phyloP scores from a whole-genome alignment of 2,888 invertebrate genomes.

The Bruchidius siliquastri region DNA sequence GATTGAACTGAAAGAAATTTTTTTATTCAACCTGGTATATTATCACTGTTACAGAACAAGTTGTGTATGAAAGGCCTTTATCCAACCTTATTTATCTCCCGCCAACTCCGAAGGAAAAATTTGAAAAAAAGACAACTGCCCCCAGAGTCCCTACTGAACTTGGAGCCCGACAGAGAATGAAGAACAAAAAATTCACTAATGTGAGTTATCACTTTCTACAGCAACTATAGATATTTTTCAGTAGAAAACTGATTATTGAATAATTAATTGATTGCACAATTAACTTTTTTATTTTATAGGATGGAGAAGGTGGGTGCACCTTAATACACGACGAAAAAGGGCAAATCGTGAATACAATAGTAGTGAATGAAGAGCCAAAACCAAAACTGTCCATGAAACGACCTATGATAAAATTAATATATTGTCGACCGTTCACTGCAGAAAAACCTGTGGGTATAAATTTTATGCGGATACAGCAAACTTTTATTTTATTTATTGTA shows the following conservation, averaged over 20 bases:
- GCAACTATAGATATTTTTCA: no score
- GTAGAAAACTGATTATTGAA: no score
- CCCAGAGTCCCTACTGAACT: constrained; percentile 15
- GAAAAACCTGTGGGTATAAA: constrained; percentile 53
- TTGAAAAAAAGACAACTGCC: constrained; percentile 10
- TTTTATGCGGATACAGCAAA: not conserved
- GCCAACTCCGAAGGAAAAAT: constrained; percentile 28
- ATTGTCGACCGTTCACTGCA: constrained; percentile 55
- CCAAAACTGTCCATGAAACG: constrained; percentile 42
- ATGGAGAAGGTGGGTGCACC: constrained; percentile 61
- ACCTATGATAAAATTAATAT: constrained; percentile 54
- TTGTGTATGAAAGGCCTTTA: constrained; percentile 40
- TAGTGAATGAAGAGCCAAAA: constrained; percentile 46
- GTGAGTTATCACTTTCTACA: constrained; percentile 38
- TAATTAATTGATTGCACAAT: no score
- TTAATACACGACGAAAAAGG: constrained; percentile 61
- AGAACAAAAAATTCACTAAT: constrained; percentile 53
- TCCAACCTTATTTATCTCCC: constrained; percentile 29
- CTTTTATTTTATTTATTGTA: constrained; percentile 7
- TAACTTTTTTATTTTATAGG: constrained; percentile 48
- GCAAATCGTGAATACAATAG: constrained; percentile 49
- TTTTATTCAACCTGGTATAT: not conserved
- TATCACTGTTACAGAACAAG: constrained; percentile 37
- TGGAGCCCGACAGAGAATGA: constrained; percentile 46
- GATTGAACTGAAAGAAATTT: no score